Base-by-base conservation (phyloP, 2,797 vertebrate genomes). In the Smutsia temminckii region DNA sequence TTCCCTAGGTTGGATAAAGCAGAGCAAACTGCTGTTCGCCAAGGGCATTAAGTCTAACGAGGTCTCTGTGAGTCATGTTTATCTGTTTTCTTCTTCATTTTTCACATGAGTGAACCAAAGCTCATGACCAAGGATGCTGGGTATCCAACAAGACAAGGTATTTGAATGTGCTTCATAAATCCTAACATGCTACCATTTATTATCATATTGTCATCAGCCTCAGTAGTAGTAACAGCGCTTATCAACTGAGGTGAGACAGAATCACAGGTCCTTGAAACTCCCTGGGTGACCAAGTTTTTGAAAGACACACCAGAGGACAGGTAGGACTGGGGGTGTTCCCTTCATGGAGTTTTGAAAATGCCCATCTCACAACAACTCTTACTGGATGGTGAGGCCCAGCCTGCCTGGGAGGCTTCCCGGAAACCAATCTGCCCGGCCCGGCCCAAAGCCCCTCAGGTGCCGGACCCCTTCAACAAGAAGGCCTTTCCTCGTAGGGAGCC, bases 61-160 rank as follows among this genome's bases (percentile, higher is more conserved):
- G 85, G 21, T 32, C 34, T 59, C 18, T 2, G 1, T 78, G 94
- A 94, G 55, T 90, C 49, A 21, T 27, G 8, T 68, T 63, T 34
- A 63, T 57, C 51, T 74, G 37, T 40, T 84, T 77, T 34, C 63
- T 55, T 85, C 91, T 55, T 85, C 91, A 57, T 79, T 90, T 95
- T 87, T 91, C 25, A 68, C 18, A 32, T 3, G 6, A 89, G 32
- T 64, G 91, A 94, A 66, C 23, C 66, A 75, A 64, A 20, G 42
- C 23, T 94, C 29, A 17, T 6, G 34, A 83, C 69, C 59, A 77
- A 80, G 27, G 34, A 63, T 37, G n/a, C 77, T 42, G 25, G 27
- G 5, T 13, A 74, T 27, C 46, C 27, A 51, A 40, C 23, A 37
- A 92, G 64, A 71, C 57, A n/a, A 87, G 17, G 17, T 59, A 66